Evolutionary conservation across 92 coral and sea anemone genomes (phyloP), one percentile per base, ranked within the genome.

Genomic region (Virgularia gustaviana): DNA sequence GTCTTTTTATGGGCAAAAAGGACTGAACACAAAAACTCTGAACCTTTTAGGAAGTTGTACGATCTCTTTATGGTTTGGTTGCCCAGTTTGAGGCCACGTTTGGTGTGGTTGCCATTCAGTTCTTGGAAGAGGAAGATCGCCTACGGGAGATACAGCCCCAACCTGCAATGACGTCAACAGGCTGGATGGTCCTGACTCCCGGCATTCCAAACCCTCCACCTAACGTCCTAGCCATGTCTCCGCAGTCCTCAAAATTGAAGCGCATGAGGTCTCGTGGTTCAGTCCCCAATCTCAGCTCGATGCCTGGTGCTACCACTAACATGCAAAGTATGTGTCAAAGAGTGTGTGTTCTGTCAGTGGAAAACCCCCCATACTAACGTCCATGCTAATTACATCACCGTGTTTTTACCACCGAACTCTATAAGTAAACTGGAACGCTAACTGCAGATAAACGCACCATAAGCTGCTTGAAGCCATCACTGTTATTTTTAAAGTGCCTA

Each of bases 51-150:
- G 97, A 91, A 49, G 91, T 91, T 49, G 96, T 91, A 6, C 87
- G 90, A 20, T 91, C 86, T 25, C 83, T 91, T 1, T 89, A 91
- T 53, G 90, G 96, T 24, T 78, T 91, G 32, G 97, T 91, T 20
- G 64, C 90, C 33, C 97, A 91, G 80, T 91, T 86, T 73, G 97
- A 91, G 56, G 79, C 91, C 29, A 89, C 86, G 81, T 91, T 91
- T 83, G 96, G 97, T 27, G 97, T 91, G 9, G 90, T 91, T 15
- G 97, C 97, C 18, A 79, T 91, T 30, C 97, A 91, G 61, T 89
- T 89, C 58, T 76, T 91, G 9, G 97, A 91, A 13, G 60, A 68
- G 38, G 96, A 91, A 61, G 96, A 86, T 75, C 83, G 90, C 9
- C 84, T 77, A 59, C 87, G 76, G 20, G 97, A 91, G 60, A 89